Conservation (phyloP, 2,113 vertebrate genomes). For the Spea multiplicata region DNA sequence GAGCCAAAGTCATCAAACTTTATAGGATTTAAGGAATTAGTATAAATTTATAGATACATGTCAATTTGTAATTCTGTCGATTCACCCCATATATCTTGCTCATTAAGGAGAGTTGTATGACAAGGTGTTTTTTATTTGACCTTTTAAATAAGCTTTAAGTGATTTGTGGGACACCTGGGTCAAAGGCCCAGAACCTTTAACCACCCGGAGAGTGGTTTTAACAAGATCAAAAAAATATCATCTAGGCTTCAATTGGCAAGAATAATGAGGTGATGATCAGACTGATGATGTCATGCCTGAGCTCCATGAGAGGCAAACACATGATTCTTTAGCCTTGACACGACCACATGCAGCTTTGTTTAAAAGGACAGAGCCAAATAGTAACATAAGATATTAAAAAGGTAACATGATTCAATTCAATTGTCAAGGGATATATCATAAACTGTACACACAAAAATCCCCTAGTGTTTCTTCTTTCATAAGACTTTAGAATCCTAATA, state of each 20-base stretch:
- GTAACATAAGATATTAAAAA: conserved; percentile 5
- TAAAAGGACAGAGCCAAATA: conserved; percentile 4
- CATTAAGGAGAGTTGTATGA: conserved; percentile 41
- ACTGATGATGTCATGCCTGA: conserved; percentile 36
- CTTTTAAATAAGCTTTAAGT: conserved; percentile 41
- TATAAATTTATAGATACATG: conserved; percentile 41
- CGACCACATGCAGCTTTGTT: conserved; percentile 32
- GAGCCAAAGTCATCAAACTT: conserved; percentile 25
- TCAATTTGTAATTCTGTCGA: conserved; percentile 35
- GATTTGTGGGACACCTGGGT: conserved; percentile 45
- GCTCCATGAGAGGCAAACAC: conserved; percentile 29
- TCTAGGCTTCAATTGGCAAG: conserved; percentile 18
- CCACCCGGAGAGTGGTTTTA: conserved; percentile 42
- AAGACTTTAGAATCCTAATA: not conserved
- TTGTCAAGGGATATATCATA: not conserved
- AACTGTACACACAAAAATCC: not conserved
- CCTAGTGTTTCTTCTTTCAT: not conserved
- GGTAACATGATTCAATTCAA: conserved; percentile 10
- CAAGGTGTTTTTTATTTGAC: conserved; percentile 28
- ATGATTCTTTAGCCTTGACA: conserved; percentile 32
- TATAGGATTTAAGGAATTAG: conserved; percentile 43
- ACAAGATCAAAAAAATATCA: conserved; percentile 44
- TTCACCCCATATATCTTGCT: conserved; percentile 44
- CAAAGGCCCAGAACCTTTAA: conserved; percentile 31
- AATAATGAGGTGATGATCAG: conserved; percentile 44